Evolutionary conservation across 2,113 vertebrate species (phyloP).

Genomic region (Cyprinus carpio): DNA sequence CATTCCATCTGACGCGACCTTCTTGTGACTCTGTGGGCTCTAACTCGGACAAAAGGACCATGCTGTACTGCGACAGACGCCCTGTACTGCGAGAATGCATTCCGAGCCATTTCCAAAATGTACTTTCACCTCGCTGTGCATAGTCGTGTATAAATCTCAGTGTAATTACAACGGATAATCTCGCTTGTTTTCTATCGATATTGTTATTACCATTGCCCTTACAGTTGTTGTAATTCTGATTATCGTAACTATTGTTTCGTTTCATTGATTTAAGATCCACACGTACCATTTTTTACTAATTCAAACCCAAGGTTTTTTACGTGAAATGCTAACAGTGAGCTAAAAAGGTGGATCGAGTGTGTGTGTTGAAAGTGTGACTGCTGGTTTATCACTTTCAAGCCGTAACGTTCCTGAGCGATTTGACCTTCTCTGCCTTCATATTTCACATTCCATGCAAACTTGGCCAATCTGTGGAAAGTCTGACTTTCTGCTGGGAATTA

Average conservation of each 20-base stretch:
- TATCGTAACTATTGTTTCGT: constrained; percentile 68
- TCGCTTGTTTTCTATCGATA: constrained; percentile 69
- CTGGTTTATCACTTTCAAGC: constrained; percentile 71
- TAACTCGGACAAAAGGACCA: background rate
- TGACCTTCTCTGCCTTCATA: constrained; percentile 75
- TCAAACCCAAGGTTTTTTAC: constrained; percentile 55
- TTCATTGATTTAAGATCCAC: constrained; percentile 69
- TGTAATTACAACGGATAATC: constrained; percentile 68
- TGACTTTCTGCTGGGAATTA: constrained; percentile 75
- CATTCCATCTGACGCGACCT: constrained; percentile 7
- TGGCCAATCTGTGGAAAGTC: constrained; percentile 77
- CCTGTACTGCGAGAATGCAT: constrained; percentile 47
- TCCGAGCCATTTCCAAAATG: constrained; percentile 66
- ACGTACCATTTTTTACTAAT: constrained; percentile 66
- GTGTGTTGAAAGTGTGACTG: constrained; percentile 61
- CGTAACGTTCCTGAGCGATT: constrained; percentile 67
- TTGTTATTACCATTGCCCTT: constrained; percentile 68
- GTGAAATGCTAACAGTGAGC: constrained; percentile 64
- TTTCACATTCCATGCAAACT: constrained; percentile 75
- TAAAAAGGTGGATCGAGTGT: constrained; percentile 26
- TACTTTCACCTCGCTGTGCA: constrained; percentile 72
- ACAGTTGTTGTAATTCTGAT: constrained; percentile 73
- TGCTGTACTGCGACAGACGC: constrained; percentile 40
- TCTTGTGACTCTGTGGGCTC: background rate
- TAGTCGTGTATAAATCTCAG: constrained; percentile 72